phyloP scores from a whole-genome alignment of 2,888 invertebrate species.

The Fragum sueziense region DNA sequence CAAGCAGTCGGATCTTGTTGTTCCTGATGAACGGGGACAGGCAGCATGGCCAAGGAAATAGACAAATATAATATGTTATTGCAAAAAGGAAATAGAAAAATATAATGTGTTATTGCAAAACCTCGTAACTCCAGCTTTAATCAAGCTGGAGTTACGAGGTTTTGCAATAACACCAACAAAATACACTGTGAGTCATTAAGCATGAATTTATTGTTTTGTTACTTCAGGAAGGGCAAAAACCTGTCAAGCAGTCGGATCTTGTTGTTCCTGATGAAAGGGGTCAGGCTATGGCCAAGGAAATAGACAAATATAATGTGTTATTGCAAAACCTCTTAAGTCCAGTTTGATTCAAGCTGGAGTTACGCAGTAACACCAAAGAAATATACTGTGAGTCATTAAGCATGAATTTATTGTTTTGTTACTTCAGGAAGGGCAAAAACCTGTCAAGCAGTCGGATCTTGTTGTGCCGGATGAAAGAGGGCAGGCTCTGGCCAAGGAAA shows the following conservation, averaged over 20 bases:
- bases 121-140: too few species aligned
- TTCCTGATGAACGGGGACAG: constrained; percentile 83
- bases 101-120: too few species aligned
- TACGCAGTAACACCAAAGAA: too few species aligned
- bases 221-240: constrained; percentile 65
- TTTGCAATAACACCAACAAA: too few species aligned
- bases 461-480: constrained; percentile 83
- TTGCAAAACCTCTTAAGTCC: too few species aligned
- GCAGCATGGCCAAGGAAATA: constrained; percentile 77
- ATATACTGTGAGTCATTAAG: too few species aligned
- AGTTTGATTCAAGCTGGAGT: too few species aligned
- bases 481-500: constrained; percentile 79
- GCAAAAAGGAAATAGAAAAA: too few species aligned
- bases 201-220: constrained; percentile 1
- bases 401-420: constrained; percentile 1
- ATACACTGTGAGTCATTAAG: too few species aligned
- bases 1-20: constrained; percentile 68
- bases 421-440: constrained; percentile 65
- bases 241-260: constrained; percentile 64
- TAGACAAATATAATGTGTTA: constrained; percentile 84
- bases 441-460: constrained; percentile 64
- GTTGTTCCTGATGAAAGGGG: constrained; percentile 83
- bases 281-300: constrained; percentile 79
- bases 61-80: constrained; percentile 84
- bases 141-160: too few species aligned